Conservation (phyloP, 2,888 invertebrate species). For the Therioaphis trifolii region DNA sequence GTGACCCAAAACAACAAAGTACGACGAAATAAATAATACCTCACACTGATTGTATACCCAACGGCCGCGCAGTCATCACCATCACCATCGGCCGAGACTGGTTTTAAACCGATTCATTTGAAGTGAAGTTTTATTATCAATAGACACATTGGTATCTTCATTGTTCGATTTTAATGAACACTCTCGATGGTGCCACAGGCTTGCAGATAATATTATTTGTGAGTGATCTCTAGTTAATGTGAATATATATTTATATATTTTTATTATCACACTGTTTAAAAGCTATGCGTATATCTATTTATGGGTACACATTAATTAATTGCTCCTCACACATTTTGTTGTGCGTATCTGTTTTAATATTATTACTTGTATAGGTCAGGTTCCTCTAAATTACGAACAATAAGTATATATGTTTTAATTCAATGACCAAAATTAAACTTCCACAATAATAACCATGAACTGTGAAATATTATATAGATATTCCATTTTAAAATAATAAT, state of each 20-base stretch:
- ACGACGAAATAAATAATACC: conserved; percentile 48
- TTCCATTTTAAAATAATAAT: background rate
- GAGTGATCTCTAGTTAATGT: conserved; percentile 16
- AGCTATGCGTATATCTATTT: background rate
- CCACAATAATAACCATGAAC: background rate
- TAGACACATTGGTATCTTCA: conserved; percentile 49
- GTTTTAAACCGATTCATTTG: conserved; percentile 54
- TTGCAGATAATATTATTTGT: conserved; percentile 49
- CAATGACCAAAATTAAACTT: conserved; percentile 20
- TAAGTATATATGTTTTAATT: conserved; percentile 18
- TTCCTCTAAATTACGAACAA: background rate
- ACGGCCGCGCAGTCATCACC: conserved; percentile 30
- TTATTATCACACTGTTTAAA: background rate
- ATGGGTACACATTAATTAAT: background rate
- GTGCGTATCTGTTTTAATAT: background rate
- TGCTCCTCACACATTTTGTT: background rate
- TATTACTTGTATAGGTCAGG: conserved; percentile 50
- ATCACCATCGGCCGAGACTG: conserved; percentile 26
- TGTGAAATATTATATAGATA: background rate
- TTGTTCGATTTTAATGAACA: conserved; percentile 59
- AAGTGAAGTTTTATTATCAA: conserved; percentile 56
- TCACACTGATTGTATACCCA: conserved; percentile 35
- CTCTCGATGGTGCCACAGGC: conserved; percentile 57
- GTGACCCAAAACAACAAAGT: conserved; percentile 58
- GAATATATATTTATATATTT: conserved; percentile 9